Evolutionary conservation across 2,888 invertebrate species (phyloP).

Genomic region (Dryomyza anilis): DNA sequence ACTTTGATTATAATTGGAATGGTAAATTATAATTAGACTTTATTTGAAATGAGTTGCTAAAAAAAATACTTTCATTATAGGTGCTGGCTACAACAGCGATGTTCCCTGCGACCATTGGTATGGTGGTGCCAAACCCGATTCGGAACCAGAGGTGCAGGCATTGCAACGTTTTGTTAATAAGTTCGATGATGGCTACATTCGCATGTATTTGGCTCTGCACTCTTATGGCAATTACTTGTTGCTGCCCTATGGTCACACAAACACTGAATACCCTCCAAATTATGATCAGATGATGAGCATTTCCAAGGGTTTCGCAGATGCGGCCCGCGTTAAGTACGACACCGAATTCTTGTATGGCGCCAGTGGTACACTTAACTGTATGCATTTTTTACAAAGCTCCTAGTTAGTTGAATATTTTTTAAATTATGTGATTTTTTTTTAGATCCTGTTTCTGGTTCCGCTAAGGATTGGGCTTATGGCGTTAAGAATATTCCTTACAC

Average conservation of each 20-base stretch:
- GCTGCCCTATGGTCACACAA: slow-evolving; percentile 47
- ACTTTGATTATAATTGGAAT: slow-evolving; percentile 46
- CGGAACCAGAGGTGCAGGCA: slow-evolving; percentile 42
- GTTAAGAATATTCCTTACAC: slow-evolving; percentile 44
- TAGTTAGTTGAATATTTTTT: too few species aligned
- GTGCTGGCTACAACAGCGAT: slow-evolving; percentile 44
- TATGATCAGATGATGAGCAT: slow-evolving; percentile 49
- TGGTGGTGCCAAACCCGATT: slow-evolving; percentile 41
- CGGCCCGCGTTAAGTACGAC: slow-evolving; percentile 41
- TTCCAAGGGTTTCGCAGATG: slow-evolving; percentile 43
- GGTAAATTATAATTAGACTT: too few species aligned
- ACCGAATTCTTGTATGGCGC: slow-evolving; percentile 44
- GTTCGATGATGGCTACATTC: slow-evolving; percentile 40
- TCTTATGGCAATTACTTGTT: slow-evolving; percentile 46
- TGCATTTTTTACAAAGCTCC: too few species aligned
- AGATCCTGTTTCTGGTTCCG: slow-evolving; percentile 47
- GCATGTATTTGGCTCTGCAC: slow-evolving; percentile 48
- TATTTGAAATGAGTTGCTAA: too few species aligned
- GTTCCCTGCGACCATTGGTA: slow-evolving; percentile 52
- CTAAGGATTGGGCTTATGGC: slow-evolving; percentile 51
- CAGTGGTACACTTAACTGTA: slow-evolving; percentile 47
- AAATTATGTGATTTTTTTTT: too few species aligned
- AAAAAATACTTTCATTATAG: slow-evolving; percentile 23
- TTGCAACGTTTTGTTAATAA: slow-evolving; percentile 40
- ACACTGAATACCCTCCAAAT: slow-evolving; percentile 42